These are phyloP conservation scores for Exocentrus adspersus DNA, from an alignment of 2,888 invertebrate species.

Conservation along the genomic window DNA sequence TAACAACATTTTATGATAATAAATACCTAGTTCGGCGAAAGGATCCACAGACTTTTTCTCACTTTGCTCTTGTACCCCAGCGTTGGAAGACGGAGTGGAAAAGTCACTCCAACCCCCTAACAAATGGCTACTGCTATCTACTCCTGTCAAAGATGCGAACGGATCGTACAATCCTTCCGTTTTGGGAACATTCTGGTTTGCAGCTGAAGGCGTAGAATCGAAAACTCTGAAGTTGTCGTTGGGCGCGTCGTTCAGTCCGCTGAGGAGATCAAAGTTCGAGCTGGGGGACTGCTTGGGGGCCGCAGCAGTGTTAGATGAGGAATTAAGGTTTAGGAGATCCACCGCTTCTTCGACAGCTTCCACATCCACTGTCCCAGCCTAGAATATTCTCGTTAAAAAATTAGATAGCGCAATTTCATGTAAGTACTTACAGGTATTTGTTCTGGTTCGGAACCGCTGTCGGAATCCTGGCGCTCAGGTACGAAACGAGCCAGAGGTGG, in stretches of 20 bases:
- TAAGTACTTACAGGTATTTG: constrained; percentile 42
- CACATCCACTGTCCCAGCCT: background rate
- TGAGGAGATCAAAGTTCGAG: constrained; percentile 72
- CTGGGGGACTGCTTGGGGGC: constrained; percentile 51
- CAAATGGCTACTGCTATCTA: constrained; percentile 51
- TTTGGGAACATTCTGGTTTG: constrained; percentile 22
- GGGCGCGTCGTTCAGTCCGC: constrained; percentile 61
- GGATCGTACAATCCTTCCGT: constrained; percentile 70
- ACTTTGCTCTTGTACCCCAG: constrained; percentile 50
- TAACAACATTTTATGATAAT: too few species aligned
- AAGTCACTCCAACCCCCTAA: constrained; percentile 56
- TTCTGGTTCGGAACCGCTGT: constrained; percentile 53
- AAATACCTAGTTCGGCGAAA: constrained; percentile 75
- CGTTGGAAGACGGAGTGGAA: constrained; percentile 17
- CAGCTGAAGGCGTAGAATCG: constrained; percentile 27
- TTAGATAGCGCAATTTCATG: too few species aligned
- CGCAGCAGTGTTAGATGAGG: constrained; percentile 33
- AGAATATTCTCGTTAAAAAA: background rate
- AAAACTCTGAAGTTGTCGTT: constrained; percentile 56
- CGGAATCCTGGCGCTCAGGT: constrained; percentile 47
- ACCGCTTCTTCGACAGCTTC: constrained; percentile 65
- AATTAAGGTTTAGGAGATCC: constrained; percentile 69
- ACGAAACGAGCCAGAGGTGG: constrained; percentile 49
- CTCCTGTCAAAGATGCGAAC: constrained; percentile 65
- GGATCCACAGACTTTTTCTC: constrained; percentile 71